phyloP scores from a whole-genome alignment of 2,113 vertebrate genomes.

The Drymodes brunneopygia region DNA sequence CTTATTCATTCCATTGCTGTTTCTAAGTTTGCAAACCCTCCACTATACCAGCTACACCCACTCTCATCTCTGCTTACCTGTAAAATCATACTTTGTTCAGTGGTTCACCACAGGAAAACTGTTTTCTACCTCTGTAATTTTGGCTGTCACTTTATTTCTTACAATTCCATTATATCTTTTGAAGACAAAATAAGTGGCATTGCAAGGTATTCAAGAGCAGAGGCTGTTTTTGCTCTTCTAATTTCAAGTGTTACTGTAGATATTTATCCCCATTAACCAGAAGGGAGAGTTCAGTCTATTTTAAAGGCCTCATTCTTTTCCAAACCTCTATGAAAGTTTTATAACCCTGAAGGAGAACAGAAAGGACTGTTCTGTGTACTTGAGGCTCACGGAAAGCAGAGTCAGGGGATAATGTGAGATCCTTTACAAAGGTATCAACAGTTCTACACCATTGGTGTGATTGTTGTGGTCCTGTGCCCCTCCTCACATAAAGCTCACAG shows the following conservation, averaged over 20 bases:
- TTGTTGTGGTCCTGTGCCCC: background rate
- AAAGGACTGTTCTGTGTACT: background rate
- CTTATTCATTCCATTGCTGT: background rate
- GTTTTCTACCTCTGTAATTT: background rate
- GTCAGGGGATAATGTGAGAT: background rate
- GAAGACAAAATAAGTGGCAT: background rate
- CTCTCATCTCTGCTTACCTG: background rate
- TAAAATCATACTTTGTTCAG: background rate
- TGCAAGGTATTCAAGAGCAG: background rate
- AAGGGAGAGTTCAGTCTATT: background rate
- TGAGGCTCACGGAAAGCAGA: background rate
- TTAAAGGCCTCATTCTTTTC: background rate
- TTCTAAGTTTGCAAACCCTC: background rate
- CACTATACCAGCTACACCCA: too few relatives aligned
- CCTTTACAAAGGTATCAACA: background rate
- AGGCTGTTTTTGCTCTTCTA: background rate
- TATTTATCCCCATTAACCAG: background rate
- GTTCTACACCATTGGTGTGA: background rate
- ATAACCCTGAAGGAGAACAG: background rate
- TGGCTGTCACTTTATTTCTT: background rate
- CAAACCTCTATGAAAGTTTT: background rate
- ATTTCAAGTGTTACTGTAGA: background rate
- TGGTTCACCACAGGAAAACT: background rate
- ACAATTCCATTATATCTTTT: background rate
- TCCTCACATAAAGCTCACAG: background rate